Evolutionary conservation across 2,797 vertebrate genomes (phyloP), one percentile per base, ranked within the genome.

Genomic region (Scleropages formosus): DNA sequence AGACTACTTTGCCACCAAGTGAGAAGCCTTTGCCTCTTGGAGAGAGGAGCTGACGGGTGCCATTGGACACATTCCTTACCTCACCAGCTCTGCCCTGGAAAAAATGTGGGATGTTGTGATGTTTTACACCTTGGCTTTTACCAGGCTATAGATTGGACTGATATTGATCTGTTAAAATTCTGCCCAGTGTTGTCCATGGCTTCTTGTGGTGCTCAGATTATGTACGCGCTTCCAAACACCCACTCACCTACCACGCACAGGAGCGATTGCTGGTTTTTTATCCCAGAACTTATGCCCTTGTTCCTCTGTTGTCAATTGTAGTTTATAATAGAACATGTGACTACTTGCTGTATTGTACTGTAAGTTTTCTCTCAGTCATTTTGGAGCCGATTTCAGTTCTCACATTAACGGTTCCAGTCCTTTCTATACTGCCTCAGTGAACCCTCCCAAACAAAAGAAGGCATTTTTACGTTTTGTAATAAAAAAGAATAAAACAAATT

Each of bases 1-100:
- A 12, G 96, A 98, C 81, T 92, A 88, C 83, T 91, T 98, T 1
- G 94, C 94, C 63, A 85, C 89, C 0, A 89, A 93, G 77, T 92
- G 69, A 89, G 79, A 49, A 10, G 13, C 8, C 15, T 61, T 13
- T n/a, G 1, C 27, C 51, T n/a, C n/a, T 12, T 20, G 24, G 51
- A 56, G 51, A 20, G 24, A 18, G 10, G 16, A 71, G 53, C 49
- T 31, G 49, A 27, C 26, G 53, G 11, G 26, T 20, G 51, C 69
- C 31, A 9, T 15, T 18, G n/a, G 59, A 1, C 18, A 39, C 26
- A 10, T 59, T 58, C 69, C 26, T 39, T 58, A 56, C 69, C 51
- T 56, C 69, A n/a, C 24, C 69, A 11, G 51, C 53, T 58, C 24
- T 31, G 49, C n/a, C 69, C 69, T 39, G 24, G 49, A 59, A 59